Percentiles rank a stretch among this genome's conserved stretches.
Conservation (phyloP, 2,113 vertebrate species). For the Trogon surrucura region DNA sequence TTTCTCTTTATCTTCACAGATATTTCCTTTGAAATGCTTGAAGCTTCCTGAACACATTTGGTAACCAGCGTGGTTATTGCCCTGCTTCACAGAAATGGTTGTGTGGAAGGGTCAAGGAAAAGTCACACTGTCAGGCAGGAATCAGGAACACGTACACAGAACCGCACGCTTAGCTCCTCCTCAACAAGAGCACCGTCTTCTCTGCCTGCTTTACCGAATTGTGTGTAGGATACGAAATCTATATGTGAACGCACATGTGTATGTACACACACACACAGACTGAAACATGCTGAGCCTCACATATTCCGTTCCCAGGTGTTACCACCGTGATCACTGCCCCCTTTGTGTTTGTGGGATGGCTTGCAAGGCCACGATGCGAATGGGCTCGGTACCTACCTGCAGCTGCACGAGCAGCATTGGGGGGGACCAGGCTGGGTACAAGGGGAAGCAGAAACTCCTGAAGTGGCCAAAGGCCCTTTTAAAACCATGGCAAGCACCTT, state of each 20-base stretch:
- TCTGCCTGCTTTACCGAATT: neutral
- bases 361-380: neutral
- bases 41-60: neutral
- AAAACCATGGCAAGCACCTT: neutral
- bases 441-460: neutral
- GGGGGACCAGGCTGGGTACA: neutral
- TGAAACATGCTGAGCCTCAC: neutral
- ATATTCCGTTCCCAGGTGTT: neutral
- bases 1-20: neutral
- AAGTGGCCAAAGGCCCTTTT: neutral
- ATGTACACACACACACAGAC: fast-evolving
- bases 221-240: neutral
- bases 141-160: neutral
- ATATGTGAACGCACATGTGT: no score
- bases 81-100: neutral
- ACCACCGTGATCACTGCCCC: neutral
- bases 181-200: neutral
- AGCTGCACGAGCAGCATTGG: neutral
- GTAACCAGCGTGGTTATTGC: neutral
- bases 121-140: neutral
- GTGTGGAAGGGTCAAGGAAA: neutral
- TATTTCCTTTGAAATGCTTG: neutral
- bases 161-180: neutral
- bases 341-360: neutral
- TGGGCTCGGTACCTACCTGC: neutral